These are phyloP conservation scores for Lates calcarifer DNA, from an alignment of 2,113 vertebrate species.

Conservation along the genomic window DNA sequence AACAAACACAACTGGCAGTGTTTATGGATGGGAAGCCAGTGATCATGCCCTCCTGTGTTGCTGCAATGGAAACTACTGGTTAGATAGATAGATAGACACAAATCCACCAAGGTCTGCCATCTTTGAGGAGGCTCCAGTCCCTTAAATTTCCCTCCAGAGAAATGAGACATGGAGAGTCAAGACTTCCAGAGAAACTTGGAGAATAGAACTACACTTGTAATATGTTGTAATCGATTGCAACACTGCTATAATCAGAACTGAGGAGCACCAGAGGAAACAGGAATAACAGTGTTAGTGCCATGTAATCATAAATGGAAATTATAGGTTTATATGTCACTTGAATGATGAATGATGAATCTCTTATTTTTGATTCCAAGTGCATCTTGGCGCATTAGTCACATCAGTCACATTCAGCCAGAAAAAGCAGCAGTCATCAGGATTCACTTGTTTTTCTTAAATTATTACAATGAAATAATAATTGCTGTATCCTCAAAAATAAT, in stretches of 20 bases:
- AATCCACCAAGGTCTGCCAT: not conserved
- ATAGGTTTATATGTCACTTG: not conserved
- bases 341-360: not conserved
- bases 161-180: not conserved
- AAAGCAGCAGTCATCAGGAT: not conserved
- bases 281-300: not conserved
- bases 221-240: not conserved
- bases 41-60: not conserved
- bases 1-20: not conserved
- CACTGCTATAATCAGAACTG: not conserved
- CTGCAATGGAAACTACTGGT: not conserved
- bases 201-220: not conserved
- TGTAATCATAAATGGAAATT: not conserved
- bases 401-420: not conserved
- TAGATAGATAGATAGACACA: too few species aligned
- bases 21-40: not conserved
- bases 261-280: too few species aligned
- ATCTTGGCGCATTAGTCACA: not conserved
- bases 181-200: not conserved
- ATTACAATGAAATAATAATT: conserved; percentile 2
- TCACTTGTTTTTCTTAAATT: not conserved
- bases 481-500: not conserved
- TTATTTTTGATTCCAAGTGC: not conserved
- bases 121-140: not conserved
- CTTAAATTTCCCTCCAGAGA: not conserved